Evolutionary conservation across 2,797 vertebrate genomes (phyloP).

Genomic region (Ficedula albicollis): DNA sequence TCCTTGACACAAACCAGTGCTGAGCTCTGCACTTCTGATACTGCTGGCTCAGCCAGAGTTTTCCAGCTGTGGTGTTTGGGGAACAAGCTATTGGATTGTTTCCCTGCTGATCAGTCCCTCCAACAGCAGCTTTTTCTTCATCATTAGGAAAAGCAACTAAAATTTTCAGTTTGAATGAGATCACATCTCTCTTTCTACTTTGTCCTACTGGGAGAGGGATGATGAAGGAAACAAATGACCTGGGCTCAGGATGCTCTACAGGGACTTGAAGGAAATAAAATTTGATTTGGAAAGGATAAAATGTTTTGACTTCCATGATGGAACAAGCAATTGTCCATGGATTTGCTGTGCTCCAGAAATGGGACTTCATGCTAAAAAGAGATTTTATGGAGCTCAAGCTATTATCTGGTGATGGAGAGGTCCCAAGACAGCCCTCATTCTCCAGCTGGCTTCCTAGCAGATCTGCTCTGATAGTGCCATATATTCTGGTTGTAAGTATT

Average conservation of each 20-base stretch:
- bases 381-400: slow-evolving; percentile 48
- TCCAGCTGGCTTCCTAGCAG: slow-evolving; percentile 49
- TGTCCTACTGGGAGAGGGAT: not conserved
- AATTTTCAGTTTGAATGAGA: not conserved
- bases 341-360: slow-evolving; percentile 38
- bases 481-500: slow-evolving; percentile 23
- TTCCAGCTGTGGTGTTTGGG: not conserved
- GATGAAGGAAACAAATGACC: slow-evolving; percentile 53
- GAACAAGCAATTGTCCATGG: slow-evolving; percentile 61
- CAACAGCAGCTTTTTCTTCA: not conserved
- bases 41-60: not conserved
- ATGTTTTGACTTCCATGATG: slow-evolving; percentile 68
- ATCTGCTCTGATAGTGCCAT: slow-evolving; percentile 32
- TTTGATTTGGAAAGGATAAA: slow-evolving; percentile 70
- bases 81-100: not conserved
- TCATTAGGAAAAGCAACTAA: not conserved
- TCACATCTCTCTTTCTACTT: not conserved
- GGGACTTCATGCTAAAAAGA: slow-evolving; percentile 64
- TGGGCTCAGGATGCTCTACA: slow-evolving; percentile 48
- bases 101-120: not conserved
- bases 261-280: slow-evolving; percentile 58
- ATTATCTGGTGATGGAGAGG: slow-evolving; percentile 59
- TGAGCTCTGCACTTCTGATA: not conserved
- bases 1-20: not conserved
- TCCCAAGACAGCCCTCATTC: slow-evolving; percentile 50